Conservation (phyloP, 2,888 invertebrate genomes). For the Actias luna region DNA sequence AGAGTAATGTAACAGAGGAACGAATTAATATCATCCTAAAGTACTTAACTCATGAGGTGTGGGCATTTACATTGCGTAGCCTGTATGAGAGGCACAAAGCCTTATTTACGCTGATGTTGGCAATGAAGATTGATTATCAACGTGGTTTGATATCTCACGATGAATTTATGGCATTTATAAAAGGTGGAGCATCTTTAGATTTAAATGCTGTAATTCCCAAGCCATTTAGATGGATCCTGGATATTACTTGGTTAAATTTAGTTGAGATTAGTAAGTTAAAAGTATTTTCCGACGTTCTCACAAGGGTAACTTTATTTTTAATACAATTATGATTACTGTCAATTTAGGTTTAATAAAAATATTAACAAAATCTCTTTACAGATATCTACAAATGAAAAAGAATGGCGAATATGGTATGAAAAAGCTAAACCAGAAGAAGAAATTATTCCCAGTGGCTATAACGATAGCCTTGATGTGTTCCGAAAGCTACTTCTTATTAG, state of each 20-base stretch:
- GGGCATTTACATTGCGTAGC: slow-evolving; percentile 95
- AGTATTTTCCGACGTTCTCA: slow-evolving; percentile 89
- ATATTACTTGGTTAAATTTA: slow-evolving; percentile 97
- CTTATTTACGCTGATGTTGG: slow-evolving; percentile 95
- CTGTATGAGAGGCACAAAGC: slow-evolving; percentile 96
- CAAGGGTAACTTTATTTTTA: no score
- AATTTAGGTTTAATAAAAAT: slow-evolving; percentile 1
- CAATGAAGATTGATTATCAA: slow-evolving; percentile 96
- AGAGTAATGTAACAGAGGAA: slow-evolving; percentile 91
- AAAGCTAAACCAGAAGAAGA: slow-evolving; percentile 96
- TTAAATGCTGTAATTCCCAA: slow-evolving; percentile 95
- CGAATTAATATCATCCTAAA: slow-evolving; percentile 93
- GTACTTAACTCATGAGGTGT: slow-evolving; percentile 95
- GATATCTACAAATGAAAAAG: slow-evolving; percentile 92
- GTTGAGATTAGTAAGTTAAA: slow-evolving; percentile 95
- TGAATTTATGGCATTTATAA: slow-evolving; percentile 97
- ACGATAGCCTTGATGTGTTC: slow-evolving; percentile 92
- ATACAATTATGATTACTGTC: slow-evolving; percentile 6
- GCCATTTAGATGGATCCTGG: slow-evolving; percentile 96
- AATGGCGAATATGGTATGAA: slow-evolving; percentile 96
- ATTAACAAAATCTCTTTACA: slow-evolving; percentile 36
- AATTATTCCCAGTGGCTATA: slow-evolving; percentile 94
- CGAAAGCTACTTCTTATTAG: slow-evolving; percentile 92
- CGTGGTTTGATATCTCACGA: slow-evolving; percentile 90
- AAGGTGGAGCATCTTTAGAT: slow-evolving; percentile 97